A percentile compares a stretch with the other conserved stretches of the same genome.
These are phyloP conservation scores for Bryconaethiops microstoma DNA, from an alignment of 2,797 vertebrate genomes.

Conservation along the genomic window DNA sequence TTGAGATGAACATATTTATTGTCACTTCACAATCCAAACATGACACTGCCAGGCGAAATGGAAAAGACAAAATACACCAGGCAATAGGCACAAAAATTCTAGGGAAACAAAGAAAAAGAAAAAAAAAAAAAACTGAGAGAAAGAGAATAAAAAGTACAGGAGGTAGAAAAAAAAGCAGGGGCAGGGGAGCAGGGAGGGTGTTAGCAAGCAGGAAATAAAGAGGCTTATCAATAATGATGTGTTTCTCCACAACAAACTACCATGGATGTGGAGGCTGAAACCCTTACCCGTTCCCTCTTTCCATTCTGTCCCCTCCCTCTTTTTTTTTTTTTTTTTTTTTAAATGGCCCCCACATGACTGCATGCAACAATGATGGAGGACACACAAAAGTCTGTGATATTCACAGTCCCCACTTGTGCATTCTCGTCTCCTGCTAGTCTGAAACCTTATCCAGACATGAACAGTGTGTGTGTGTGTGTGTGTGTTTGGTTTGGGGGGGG, in stretches of 20 bases:
- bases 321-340: too few relatives aligned
- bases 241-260: conserved; percentile 55
- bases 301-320: conserved; percentile 43
- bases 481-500: conserved; percentile 21
- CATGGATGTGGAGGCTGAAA: conserved; percentile 60
- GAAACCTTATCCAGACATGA: conserved; percentile 72
- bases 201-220: conserved; percentile 61
- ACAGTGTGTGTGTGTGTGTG: conserved; percentile 46
- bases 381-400: conserved; percentile 68
- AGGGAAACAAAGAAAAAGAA: conserved; percentile 46
- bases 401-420: conserved; percentile 76
- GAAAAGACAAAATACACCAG: conserved; percentile 9
- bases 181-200: conserved; percentile 55
- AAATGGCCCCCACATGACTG: conserved; percentile 27
- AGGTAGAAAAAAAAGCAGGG: conserved; percentile 12
- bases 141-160: conserved; percentile 47
- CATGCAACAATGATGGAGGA: conserved; percentile 64
- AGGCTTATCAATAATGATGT: conserved; percentile 72
- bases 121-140: conserved; percentile 63
- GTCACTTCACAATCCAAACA: conserved; percentile 68
- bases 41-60: conserved; percentile 52
- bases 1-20: conserved; percentile 55
- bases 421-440: conserved; percentile 73
- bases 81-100: conserved; percentile 57
- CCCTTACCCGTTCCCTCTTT: conserved; percentile 37